Percentiles rank a stretch among this genome's conserved stretches.
Conservation (phyloP, 30 jellyfish, hydroid and myxozoan species). For the Calvadosia cruxmelitensis region DNA sequence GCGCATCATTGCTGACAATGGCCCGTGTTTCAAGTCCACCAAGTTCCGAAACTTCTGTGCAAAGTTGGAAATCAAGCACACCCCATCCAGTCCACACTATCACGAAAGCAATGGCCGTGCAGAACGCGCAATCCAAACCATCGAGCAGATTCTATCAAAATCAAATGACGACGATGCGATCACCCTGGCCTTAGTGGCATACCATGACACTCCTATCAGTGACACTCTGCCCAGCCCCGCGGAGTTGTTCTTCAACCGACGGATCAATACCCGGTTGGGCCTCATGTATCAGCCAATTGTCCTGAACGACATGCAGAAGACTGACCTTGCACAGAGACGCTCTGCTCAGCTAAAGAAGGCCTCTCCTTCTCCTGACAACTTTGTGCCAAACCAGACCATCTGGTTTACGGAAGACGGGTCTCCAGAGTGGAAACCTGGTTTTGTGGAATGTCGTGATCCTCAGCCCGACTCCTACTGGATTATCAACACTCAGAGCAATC, state of each 20-base stretch:
- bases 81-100: conserved; percentile 15
- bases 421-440: conserved; percentile 2
- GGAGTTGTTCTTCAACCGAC: conserved; percentile 5
- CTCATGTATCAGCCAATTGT: not conserved
- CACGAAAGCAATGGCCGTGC: conserved; percentile 9
- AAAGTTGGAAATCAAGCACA: conserved; percentile 7
- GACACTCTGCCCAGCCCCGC: conserved; percentile 2
- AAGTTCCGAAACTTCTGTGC: not conserved
- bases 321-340: not conserved
- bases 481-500: not conserved
- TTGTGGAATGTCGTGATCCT: not conserved
- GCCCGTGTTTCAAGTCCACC: conserved; percentile 6
- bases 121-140: conserved; percentile 11
- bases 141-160: conserved; percentile 1
- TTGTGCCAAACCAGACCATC: not conserved
- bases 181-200: conserved; percentile 9
- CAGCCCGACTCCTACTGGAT: conserved; percentile 7
- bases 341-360: not conserved
- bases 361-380: not conserved
- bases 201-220: conserved; percentile 1
- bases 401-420: not conserved
- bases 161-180: not conserved
- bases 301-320: conserved; percentile 1
- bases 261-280: conserved; percentile 12
- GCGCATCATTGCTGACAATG: conserved; percentile 4